A percentile compares a stretch with the other conserved stretches of the same genome.
Evolutionary conservation across 2,888 invertebrate genomes (phyloP).

Genomic region (Drosophila recens): DNA sequence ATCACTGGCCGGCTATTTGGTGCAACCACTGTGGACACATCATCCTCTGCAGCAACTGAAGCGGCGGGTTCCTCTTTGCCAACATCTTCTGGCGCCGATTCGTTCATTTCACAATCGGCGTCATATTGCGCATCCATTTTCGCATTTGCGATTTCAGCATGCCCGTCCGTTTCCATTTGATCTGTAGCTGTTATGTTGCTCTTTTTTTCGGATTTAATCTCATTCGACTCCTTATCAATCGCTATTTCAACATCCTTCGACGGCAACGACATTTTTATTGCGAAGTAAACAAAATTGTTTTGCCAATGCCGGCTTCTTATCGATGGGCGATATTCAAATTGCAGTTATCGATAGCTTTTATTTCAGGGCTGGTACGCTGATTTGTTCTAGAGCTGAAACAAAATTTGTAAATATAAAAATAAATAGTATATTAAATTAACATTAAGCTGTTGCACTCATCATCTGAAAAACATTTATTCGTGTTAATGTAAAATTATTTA

Average conservation of each 20-base stretch:
- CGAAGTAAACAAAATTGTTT: conserved; percentile 36
- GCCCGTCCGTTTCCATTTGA: background rate
- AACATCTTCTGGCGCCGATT: background rate
- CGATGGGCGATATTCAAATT: conserved; percentile 10
- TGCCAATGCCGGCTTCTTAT: background rate
- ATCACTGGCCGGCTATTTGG: background rate
- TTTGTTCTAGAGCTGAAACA: background rate
- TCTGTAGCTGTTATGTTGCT: background rate
- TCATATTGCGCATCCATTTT: conserved; percentile 14
- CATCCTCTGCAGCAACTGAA: background rate
- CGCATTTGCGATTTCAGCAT: background rate
- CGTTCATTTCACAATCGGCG: conserved; percentile 27
- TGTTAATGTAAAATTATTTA: background rate
- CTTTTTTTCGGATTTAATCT: background rate
- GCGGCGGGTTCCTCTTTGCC: background rate
- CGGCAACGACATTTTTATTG: conserved; percentile 20
- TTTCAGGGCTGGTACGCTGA: background rate
- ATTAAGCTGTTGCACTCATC: too few relatives aligned
- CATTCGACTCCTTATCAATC: background rate
- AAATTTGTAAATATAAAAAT: too few relatives aligned
- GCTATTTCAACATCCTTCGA: background rate
- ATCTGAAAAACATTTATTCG: too few relatives aligned
- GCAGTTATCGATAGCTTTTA: conserved; percentile 9
- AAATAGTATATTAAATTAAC: too few relatives aligned
- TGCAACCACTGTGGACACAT: conserved; percentile 18